Base-by-base conservation (phyloP, 92 coral and sea anemone genomes). In the Zoanthus sociatus region DNA sequence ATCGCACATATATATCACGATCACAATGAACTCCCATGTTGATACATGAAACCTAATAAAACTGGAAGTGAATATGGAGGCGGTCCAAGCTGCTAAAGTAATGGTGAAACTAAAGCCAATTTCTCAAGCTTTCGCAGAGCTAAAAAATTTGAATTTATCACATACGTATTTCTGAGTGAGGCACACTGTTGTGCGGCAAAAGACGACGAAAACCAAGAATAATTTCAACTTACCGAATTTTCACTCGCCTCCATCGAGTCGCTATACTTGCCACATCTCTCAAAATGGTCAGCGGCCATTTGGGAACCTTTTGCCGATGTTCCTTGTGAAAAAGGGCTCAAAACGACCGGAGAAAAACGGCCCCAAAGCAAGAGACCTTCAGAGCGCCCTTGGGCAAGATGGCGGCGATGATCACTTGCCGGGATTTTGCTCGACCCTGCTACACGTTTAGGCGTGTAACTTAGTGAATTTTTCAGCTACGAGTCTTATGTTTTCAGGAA, bases 311-410 rank as follows among this genome's bases (percentile, higher is more conserved):
- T 50, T 73, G 14, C 44, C 47, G 63, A 48, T 76, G 64, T 76
- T 56, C 63, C 61, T 51, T 16, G 45, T 50, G 11, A 51, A 76
- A 76, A 76, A 50, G 79, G 64, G 47, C 66, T 76, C 55, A 47
- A 14, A 76, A 26, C 42, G 44, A 30, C 79, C 45, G 12, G 21
- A 1, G 79, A 14, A 76, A 76, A 76, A 76, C 15, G 79, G n/a
- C 79, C 79, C 64, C 13, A 47, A 11, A 74, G 76, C 76, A 50
- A 71, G 47, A 47, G 6, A 13, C 76, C 74, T 20, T 69, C 74
- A 69, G 74, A 69, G 74, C 74, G 47, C 74, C 74, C 74, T 20
- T 69, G 74, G 74, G 74, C 74, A 71, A 71, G 76, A 71, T 71
- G 51, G 76, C 51, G 76, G 76, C 76, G 76, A 71, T 44, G 76